Conservation (phyloP, 2,797 vertebrate genomes). For the Ctenopoma multispine region DNA sequence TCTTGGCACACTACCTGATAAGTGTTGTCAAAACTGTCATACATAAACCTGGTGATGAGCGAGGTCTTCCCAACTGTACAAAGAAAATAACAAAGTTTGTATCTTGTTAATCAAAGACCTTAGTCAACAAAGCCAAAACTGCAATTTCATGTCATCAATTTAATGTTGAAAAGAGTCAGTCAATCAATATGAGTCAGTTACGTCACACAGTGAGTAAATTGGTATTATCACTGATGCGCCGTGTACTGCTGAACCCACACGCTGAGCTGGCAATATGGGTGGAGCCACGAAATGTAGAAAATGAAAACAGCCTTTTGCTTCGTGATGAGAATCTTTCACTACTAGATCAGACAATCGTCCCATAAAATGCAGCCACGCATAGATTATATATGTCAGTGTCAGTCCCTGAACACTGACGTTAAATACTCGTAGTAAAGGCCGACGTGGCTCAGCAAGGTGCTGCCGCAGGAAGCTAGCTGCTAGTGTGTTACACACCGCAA, state of each 20-base stretch:
- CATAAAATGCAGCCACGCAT: background rate
- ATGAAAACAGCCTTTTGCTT: constrained; percentile 22
- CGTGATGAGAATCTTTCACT: background rate
- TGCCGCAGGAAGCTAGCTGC: constrained; percentile 40
- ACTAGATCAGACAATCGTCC: rapidly evolving
- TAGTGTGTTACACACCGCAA: constrained; percentile 11
- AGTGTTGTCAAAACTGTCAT: constrained; percentile 97
- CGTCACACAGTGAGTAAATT: constrained; percentile 30
- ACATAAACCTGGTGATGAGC: constrained; percentile 97
- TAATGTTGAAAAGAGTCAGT: background rate
- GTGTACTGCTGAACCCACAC: constrained; percentile 76
- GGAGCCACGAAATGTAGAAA: constrained; percentile 70
- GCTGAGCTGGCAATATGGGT: constrained; percentile 87
- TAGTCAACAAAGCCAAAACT: background rate
- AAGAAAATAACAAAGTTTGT: constrained; percentile 34
- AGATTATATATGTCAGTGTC: too few relatives aligned
- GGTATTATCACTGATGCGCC: constrained; percentile 43
- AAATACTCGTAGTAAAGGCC: constrained; percentile 35
- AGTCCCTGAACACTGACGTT: background rate
- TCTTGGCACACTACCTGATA: constrained; percentile 87
- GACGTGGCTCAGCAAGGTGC: constrained; percentile 75
- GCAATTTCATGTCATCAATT: background rate
- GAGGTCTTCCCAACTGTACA: constrained; percentile 94
- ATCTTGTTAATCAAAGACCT: background rate
- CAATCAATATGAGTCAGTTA: constrained; percentile 17